A percentile compares a stretch with the other conserved stretches of the same genome.
Evolutionary conservation across 2,888 invertebrate genomes (phyloP).

Genomic region (Tenthredo scrophulariae): DNA sequence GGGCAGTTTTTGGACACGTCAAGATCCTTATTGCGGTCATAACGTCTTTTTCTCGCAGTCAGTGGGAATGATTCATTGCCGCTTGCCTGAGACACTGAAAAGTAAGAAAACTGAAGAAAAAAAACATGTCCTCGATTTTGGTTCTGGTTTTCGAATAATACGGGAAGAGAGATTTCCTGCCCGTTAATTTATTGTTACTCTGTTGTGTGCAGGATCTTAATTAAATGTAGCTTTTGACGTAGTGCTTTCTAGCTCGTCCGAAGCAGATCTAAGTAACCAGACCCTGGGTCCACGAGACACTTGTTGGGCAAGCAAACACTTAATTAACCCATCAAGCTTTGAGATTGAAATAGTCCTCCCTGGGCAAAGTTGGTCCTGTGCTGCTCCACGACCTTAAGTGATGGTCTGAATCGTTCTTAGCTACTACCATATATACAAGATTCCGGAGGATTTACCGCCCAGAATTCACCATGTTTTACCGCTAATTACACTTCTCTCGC

Average conservation of each 20-base stretch:
- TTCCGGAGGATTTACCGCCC: slow-evolving; percentile 40
- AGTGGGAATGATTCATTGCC: not conserved
- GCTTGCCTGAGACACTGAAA: not conserved
- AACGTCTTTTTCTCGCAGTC: not conserved
- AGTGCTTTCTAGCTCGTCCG: not conserved
- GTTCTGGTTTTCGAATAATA: not conserved
- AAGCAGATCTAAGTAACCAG: slow-evolving; percentile 15
- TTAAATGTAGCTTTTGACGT: slow-evolving; percentile 46
- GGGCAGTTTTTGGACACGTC: not conserved
- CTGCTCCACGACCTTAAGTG: not conserved
- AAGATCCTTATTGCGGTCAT: not conserved
- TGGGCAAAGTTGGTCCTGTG: not conserved
- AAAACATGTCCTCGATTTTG: not conserved
- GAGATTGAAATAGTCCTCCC: slow-evolving; percentile 61
- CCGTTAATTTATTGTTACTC: slow-evolving; percentile 22
- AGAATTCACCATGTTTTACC: not conserved
- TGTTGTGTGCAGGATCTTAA: slow-evolving; percentile 24
- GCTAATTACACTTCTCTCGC: not conserved
- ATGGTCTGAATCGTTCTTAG: slow-evolving; percentile 37
- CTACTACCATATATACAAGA: not conserved
- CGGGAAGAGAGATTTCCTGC: not conserved
- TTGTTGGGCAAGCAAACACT: slow-evolving; percentile 69
- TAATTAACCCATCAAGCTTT: slow-evolving; percentile 71
- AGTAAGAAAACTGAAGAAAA: no score
- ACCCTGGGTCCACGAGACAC: slow-evolving; percentile 51